phyloP scores from a whole-genome alignment of 2,888 invertebrate species.

The Metellina segmentata region DNA sequence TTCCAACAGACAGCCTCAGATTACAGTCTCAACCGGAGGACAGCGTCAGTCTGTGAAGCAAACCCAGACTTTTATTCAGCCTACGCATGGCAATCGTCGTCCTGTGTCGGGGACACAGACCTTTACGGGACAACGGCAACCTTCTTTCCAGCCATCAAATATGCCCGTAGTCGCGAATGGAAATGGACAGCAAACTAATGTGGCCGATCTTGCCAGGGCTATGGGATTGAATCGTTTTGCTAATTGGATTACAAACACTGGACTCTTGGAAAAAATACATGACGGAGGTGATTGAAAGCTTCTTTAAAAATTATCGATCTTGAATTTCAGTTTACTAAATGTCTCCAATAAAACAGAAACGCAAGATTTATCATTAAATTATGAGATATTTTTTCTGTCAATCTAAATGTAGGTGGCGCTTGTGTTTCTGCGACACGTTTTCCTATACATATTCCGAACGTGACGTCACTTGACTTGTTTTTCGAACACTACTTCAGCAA shows the following conservation, averaged over 20 bases:
- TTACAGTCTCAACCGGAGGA: background rate
- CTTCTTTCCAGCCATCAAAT: slow-evolving; percentile 10
- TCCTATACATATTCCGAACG: no score
- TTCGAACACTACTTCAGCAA: no score
- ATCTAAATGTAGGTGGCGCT: no score
- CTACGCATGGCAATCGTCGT: background rate
- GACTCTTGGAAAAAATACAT: slow-evolving; percentile 69
- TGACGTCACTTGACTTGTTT: no score
- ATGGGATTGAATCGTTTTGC: slow-evolving; percentile 76
- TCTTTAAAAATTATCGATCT: no score
- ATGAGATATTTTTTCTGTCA: no score
- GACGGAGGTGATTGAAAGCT: slow-evolving; percentile 61
- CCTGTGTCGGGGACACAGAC: background rate
- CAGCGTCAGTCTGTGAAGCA: background rate
- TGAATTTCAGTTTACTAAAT: no score
- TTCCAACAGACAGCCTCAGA: slow-evolving; percentile 1
- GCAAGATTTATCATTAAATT: no score
- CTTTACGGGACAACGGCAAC: slow-evolving; percentile 30
- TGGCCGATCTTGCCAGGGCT: slow-evolving; percentile 67
- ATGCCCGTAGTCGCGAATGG: background rate
- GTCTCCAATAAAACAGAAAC: no score
- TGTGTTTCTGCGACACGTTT: no score
- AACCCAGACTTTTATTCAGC: slow-evolving; percentile 17
- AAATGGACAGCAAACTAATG: slow-evolving; percentile 38
- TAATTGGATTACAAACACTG: slow-evolving; percentile 74